These are phyloP conservation scores for Agriopis aurantiaria DNA, from an alignment of 2,888 invertebrate genomes.

Conservation along the genomic window DNA sequence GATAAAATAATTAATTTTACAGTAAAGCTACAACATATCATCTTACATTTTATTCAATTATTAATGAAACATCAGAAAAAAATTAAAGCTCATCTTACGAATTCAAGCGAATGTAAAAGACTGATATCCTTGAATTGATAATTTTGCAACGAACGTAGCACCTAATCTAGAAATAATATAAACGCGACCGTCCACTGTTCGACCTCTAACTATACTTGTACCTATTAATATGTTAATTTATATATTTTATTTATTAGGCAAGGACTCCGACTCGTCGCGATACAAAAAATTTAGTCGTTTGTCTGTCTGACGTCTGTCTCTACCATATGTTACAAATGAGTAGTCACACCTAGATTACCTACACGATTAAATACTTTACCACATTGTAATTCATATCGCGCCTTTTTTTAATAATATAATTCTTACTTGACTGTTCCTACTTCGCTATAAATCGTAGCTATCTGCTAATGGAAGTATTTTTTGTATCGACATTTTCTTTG, in stretches of 20 bases:
- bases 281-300: constrained; percentile 53
- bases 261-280: constrained; percentile 50
- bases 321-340: constrained; percentile 40
- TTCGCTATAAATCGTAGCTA: background rate
- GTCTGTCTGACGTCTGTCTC: constrained; percentile 47
- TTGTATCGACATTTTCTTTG: background rate
- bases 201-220: constrained; percentile 75
- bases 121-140: constrained; percentile 65
- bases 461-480: background rate
- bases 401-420: background rate
- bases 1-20: no score
- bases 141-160: constrained; percentile 63
- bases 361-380: constrained; percentile 8
- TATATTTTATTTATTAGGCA: constrained; percentile 71
- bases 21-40: no score
- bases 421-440: background rate
- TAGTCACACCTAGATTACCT: constrained; percentile 30
- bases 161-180: constrained; percentile 69
- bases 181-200: constrained; percentile 67
- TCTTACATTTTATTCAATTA: background rate
- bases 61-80: constrained; percentile 5
- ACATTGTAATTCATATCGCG: background rate
- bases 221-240: constrained; percentile 76
- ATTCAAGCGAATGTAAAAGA: constrained; percentile 49
- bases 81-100: constrained; percentile 47